Base-by-base conservation (phyloP, 2,888 invertebrate species). In the Tineola bisselliella region DNA sequence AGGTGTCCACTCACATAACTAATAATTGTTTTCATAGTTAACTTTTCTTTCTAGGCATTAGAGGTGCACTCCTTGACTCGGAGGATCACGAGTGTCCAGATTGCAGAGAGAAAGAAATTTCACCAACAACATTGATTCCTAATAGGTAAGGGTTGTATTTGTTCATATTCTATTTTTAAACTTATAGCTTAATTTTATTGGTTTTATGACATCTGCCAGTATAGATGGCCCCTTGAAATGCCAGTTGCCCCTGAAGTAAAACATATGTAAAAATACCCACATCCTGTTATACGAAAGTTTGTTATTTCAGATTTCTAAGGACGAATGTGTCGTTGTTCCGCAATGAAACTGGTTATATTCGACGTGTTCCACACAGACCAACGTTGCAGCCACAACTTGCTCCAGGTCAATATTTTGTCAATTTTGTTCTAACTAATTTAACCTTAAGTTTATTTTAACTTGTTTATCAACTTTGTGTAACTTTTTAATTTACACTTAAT, bases 31-130 rank as follows among this genome's bases (percentile, higher is more conserved):
- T n/a, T n/a, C n/a, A n/a, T n/a, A n/a, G n/a, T n/a, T n/a, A n/a
- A n/a, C n/a, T n/a, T n/a, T n/a, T n/a, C n/a, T 5, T 62, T 57
- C 4, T 70, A 96, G 96, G 96, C 86, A 94, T 98, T 63, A 90
- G 98, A 65, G 93, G 93, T 63, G 92, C 93, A 56, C 84, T 98
- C 58, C 76, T 98, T 62, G 97, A 98, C 73, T 95, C 96, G 0
- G 97, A 98, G 71, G 96, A 97, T 64, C 96, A 96, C 69, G 95
- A 96, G 75, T 98, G 98, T 79, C 98, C 98, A 0, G 94, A 95
- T 70, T 98, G 98, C 75, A 92, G 94, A 62, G 96, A 97, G 75
- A 94, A 94, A 69, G 96, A 96, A 69, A 94, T 97, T 56, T 95
- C 96, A 0, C 98, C 98, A 0, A 95, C 94, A 58, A 95, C 95